These are phyloP conservation scores for Knipowitschia caucasica DNA, from an alignment of 2,797 vertebrate species.

Conservation along the genomic window DNA sequence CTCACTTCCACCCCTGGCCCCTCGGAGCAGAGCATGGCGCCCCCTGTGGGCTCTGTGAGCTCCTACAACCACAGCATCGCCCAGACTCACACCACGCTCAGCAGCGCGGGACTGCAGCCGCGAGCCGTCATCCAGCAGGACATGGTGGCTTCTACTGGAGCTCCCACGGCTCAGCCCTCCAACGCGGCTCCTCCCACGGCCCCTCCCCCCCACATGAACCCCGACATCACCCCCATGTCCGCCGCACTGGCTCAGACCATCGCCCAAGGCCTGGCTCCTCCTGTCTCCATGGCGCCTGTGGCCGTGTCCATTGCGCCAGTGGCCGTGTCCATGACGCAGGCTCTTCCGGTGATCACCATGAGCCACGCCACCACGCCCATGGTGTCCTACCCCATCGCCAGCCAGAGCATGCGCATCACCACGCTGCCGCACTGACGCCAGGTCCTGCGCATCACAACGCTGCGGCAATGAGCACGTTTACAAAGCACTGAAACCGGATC, in stretches of 20 bases:
- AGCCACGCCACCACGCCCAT: conserved; percentile 95
- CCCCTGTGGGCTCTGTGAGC: conserved; percentile 87
- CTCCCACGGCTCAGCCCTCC: conserved; percentile 79
- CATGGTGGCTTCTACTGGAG: conserved; percentile 83
- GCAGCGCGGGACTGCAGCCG: conserved; percentile 91
- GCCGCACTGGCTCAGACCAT: conserved; percentile 95
- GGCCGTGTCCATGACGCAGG: conserved; percentile 92
- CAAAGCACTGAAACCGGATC: no score
- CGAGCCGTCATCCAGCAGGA: conserved; percentile 90
- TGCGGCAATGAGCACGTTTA: no score
- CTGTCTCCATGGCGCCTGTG: conserved; percentile 95
- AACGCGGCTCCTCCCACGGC: conserved; percentile 83
- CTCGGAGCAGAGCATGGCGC: conserved; percentile 86
- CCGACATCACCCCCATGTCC: conserved; percentile 90
- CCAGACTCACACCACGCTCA: conserved; percentile 97
- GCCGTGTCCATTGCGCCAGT: conserved; percentile 93
- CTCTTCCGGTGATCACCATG: conserved; percentile 91
- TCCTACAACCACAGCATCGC: conserved; percentile 97
- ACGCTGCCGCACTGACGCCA: conserved; percentile 88
- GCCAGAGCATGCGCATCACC: conserved; percentile 98
- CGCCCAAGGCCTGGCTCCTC: conserved; percentile 91
- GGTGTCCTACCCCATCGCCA: conserved; percentile 95
- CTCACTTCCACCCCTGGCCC: conserved; percentile 87
- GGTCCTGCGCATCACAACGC: no score
- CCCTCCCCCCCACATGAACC: conserved; percentile 86